Base-by-base conservation (phyloP, 2,888 invertebrate species). In the Microdon myrmicae region DNA sequence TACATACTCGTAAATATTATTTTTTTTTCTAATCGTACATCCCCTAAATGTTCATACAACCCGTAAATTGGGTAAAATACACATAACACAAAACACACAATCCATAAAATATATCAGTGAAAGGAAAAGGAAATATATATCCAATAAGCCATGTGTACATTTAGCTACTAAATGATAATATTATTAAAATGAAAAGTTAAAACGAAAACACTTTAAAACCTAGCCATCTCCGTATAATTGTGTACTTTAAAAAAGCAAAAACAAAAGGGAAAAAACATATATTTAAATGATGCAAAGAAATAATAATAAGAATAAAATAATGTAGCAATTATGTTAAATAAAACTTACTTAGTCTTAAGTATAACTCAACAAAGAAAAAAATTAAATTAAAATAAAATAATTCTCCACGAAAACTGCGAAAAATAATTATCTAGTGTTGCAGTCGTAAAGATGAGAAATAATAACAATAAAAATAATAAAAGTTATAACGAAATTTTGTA, bases 381-480 rank as follows among this genome's bases (percentile, higher is more conserved):
- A 39, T 38, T 16, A 29, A 55, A 61, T 13, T 32, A 23, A n/a
- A n/a, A 20, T 49, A 26, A 22, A 56, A 44, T 20, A 37, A 31
- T 35, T 19, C 49, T 56, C 55, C 48, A 61, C 43, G 47, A 58
- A 49, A 44, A 61, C 51, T 64, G 51, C 47, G 51, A 49, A 45
- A 54, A 60, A 58, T 58, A 51, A 64, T 58, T 64, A 64, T 64
- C 58, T 64, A 64, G 64, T 45, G 61, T 64, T 64, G 58, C 58
- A 64, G 64, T 64, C 47, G 55, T 58, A 58, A 51, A 51, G 54
- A 51, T 39, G 49, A 10, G 32, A 43, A 43, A 2, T 22, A 25
- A 31, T 43, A 43, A 28, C 13, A 49, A 16, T 29, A 29, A 48
- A 37, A 31, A 38, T 29, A 41, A 44, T 19, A 39, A 43, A 16